phyloP scores from a whole-genome alignment of 2,888 invertebrate species.

The Lochmaea crataegi region DNA sequence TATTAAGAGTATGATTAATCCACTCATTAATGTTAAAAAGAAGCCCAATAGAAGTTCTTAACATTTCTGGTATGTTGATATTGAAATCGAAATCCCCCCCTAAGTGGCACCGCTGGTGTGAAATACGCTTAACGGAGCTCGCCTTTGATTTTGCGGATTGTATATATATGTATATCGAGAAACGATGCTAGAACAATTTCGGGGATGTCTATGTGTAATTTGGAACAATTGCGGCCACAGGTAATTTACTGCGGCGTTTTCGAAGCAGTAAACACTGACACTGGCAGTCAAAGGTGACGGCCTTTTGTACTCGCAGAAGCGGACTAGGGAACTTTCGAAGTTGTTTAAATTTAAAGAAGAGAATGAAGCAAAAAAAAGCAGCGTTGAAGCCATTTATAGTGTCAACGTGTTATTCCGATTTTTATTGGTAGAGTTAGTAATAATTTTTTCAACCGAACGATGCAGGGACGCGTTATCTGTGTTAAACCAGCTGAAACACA shows the following conservation, averaged over 20 bases:
- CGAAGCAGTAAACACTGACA: constrained; percentile 26
- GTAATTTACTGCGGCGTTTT: constrained; percentile 35
- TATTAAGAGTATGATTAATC: no score
- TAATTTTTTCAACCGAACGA: constrained; percentile 22
- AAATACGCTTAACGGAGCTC: constrained; percentile 44
- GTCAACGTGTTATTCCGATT: neutral
- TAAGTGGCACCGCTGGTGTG: constrained; percentile 26
- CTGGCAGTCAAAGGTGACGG: constrained; percentile 24
- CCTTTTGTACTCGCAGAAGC: constrained; percentile 6
- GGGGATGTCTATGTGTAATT: constrained; percentile 47
- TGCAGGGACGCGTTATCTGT: constrained; percentile 37
- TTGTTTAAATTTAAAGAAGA: neutral
- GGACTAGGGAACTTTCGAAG: constrained; percentile 9
- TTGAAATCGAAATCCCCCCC: no score
- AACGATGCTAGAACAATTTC: constrained; percentile 46
- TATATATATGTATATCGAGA: constrained; percentile 50
- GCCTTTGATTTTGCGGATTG: constrained; percentile 54
- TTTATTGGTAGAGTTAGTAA: neutral
- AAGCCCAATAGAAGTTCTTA: neutral
- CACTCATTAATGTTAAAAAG: no score
- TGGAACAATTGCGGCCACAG: constrained; percentile 38
- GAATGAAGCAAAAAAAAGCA: neutral
- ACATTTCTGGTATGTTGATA: neutral
- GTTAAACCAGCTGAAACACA: constrained; percentile 38
- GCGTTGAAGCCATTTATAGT: no score